Conservation (phyloP, 2,113 vertebrate species). For the Trematomus loennbergii region DNA sequence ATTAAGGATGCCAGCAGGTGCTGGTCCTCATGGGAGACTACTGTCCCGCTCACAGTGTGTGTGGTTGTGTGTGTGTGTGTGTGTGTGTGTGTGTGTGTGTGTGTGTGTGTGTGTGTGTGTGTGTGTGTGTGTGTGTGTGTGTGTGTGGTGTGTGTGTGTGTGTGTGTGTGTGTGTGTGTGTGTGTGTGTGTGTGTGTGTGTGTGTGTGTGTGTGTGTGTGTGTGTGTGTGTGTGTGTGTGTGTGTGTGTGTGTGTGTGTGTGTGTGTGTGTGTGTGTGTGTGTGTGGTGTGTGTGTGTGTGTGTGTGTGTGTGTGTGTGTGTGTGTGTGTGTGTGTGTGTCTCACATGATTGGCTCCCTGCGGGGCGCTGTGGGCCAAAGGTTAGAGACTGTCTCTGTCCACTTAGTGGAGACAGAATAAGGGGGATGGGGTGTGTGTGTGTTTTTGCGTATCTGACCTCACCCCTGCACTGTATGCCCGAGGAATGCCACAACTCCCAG, state of each 20-base stretch:
- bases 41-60: conserved; percentile 29
- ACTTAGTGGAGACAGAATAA: conserved; percentile 45
- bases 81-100: conserved; percentile 20
- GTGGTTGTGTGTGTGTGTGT: too few relatives aligned
- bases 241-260: conserved; percentile 42
- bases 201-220: too few relatives aligned
- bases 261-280: conserved; percentile 16
- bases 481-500: conserved; percentile 68
- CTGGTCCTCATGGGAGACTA: conserved; percentile 58
- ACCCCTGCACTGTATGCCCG: conserved; percentile 64
- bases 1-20: conserved; percentile 84
- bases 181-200: conserved; percentile 53
- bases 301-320: conserved; percentile 20
- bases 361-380: conserved; percentile 55
- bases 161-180: conserved; percentile 23
- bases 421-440: conserved; percentile 24
- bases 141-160: too few relatives aligned
- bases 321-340: conserved; percentile 54
- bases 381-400: conserved; percentile 63
- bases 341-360: conserved; percentile 74
- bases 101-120: conserved; percentile 55
- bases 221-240: conserved; percentile 42
- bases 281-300: conserved; percentile 18
- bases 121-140: too few relatives aligned
- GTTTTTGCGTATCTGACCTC: conserved; percentile 55